Evolutionary conservation across 2,113 vertebrate species (phyloP).

Genomic region (Stomatorhinus ivindoensis): DNA sequence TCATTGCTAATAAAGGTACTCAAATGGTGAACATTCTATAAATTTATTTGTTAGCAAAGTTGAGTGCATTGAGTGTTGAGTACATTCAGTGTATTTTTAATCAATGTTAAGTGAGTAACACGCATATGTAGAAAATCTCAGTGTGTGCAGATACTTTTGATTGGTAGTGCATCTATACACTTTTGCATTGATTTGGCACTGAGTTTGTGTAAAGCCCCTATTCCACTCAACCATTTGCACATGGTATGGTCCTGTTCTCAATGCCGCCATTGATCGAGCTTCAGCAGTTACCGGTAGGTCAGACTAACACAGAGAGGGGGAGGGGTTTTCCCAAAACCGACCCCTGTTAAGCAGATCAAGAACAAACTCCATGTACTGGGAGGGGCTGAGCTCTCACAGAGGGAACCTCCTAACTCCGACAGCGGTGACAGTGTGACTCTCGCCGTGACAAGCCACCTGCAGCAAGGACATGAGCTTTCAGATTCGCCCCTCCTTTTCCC

Average conservation of each 20-base stretch:
- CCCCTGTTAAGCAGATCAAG: neutral
- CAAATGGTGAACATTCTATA: too few species aligned
- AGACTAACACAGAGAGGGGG: neutral
- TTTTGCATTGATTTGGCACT: neutral
- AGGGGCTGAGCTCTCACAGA: neutral
- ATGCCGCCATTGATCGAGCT: neutral
- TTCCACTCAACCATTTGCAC: neutral
- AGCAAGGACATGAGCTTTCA: conserved; percentile 22
- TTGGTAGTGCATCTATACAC: neutral
- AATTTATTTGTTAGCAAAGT: too few species aligned
- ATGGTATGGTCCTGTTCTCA: neutral
- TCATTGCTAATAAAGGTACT: neutral
- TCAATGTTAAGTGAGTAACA: too few species aligned
- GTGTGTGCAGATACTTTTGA: too few species aligned
- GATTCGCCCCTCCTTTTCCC: neutral
- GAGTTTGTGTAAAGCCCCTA: neutral
- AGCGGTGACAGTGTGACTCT: neutral
- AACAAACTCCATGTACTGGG: neutral
- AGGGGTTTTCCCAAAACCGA: neutral
- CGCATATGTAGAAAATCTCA: too few species aligned
- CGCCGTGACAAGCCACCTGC: conserved; percentile 25
- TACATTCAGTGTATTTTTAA: neutral
- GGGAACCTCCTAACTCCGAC: neutral
- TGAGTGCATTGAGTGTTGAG: neutral
- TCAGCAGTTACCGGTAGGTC: neutral